Evolutionary conservation across 2,797 vertebrate genomes (phyloP).

Genomic region (Enteromius paludinosus): DNA sequence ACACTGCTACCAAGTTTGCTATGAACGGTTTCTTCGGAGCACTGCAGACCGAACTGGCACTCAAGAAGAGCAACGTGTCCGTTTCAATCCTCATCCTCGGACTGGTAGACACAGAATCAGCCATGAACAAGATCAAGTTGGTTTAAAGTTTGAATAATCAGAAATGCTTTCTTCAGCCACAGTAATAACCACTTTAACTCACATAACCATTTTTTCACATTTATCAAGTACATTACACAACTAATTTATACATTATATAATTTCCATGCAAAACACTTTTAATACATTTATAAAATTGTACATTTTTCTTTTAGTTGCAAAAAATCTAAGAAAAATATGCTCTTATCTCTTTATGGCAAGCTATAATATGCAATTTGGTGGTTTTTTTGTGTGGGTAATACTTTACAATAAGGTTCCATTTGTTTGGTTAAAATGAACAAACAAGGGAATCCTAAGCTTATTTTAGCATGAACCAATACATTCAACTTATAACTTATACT

Average conservation of each 20-base stretch:
- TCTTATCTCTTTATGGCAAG: not conserved
- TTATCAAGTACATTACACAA: not conserved
- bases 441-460: not conserved
- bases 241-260: not conserved
- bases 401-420: not conserved
- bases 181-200: not conserved
- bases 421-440: not conserved
- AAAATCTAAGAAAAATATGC: not conserved
- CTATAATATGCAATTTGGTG: not conserved
- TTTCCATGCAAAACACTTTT: not conserved
- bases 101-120: conserved; percentile 69
- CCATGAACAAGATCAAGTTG: conserved; percentile 68
- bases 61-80: conserved; percentile 69
- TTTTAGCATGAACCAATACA: not conserved
- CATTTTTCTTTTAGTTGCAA: too few species aligned
- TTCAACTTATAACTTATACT: not conserved
- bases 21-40: conserved; percentile 74
- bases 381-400: not conserved
- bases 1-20: conserved; percentile 73
- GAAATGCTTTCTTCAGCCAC: not conserved
- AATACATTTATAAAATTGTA: too few species aligned
- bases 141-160: conserved; percentile 2
- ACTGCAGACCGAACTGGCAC: conserved; percentile 69
- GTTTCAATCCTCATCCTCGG: conserved; percentile 74
- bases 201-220: not conserved